These are phyloP conservation scores for Apis mellifera DNA, from an alignment of 1,140 invertebrate genomes.

Conservation along the genomic window Amel_HAv3.1 CM009936.2:5225001-5225500, in stretches of 20 bases:
- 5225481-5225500: no score
- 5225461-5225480: no score
- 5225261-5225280: no score
- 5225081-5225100: neutral
- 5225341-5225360: neutral
- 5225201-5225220: neutral
- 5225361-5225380: neutral
- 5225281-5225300: neutral
- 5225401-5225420: no score
- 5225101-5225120: neutral
- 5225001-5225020: no score
- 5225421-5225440: no score
- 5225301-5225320: neutral
- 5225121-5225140: neutral
- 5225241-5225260: neutral
- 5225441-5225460: no score
- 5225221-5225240: neutral
- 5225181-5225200: neutral
- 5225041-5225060: no score
- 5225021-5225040: no score
- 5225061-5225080: no score
- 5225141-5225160: constrained; percentile 30
- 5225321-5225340: neutral
- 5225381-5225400: no score
- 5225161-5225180: constrained; percentile 16